Percentiles rank a stretch among this genome's conserved stretches.
These are phyloP conservation scores for Gryllus bimaculatus DNA, from an alignment of 1,140 invertebrate genomes.

Conservation along the genomic window DNA sequence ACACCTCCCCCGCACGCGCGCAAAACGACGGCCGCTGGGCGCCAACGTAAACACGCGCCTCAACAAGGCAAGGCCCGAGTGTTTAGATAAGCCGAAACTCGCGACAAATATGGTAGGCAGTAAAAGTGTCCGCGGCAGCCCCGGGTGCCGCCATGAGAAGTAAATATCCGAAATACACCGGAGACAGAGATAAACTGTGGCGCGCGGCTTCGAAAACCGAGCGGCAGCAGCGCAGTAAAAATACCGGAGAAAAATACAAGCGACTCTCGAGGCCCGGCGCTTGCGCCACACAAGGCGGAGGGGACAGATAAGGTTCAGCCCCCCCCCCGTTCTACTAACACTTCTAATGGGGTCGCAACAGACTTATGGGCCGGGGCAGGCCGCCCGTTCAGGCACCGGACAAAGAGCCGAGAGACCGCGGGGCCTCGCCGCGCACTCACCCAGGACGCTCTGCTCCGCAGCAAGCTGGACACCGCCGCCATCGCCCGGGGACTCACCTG, in stretches of 20 bases:
- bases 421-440: not conserved
- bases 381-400: too few relatives aligned
- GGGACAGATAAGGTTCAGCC: too few relatives aligned
- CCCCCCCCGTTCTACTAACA: too few relatives aligned
- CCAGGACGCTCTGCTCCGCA: not conserved
- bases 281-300: too few relatives aligned
- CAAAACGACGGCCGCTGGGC: not conserved
- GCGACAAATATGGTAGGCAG: not conserved
- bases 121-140: not conserved
- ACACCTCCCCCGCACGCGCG: not conserved
- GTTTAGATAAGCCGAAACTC: slow-evolving; percentile 1
- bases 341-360: not conserved
- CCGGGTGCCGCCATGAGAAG: not conserved
- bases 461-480: not conserved
- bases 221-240: not conserved
- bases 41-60: not conserved
- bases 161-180: not conserved
- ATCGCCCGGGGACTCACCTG: not conserved
- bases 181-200: not conserved
- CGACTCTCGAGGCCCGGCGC: too few relatives aligned
- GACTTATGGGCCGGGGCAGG: not conserved
- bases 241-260: not conserved
- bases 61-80: not conserved
- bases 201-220: not conserved
- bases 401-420: not conserved